Conservation (phyloP, 2,797 vertebrate genomes). For the Stomatorhinus walkeri region DNA sequence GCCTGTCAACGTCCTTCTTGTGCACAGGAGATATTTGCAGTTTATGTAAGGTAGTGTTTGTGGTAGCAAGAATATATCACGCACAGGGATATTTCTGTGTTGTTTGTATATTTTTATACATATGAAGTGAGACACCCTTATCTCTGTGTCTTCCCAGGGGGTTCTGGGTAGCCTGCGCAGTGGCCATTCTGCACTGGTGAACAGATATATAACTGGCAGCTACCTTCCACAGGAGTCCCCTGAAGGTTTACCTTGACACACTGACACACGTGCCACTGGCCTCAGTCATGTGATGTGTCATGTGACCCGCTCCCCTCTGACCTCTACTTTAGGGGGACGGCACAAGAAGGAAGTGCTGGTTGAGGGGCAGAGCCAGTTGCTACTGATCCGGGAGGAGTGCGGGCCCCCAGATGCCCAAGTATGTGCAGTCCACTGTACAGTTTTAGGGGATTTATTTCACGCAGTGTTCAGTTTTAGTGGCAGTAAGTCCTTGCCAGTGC, state of each 20-base stretch:
- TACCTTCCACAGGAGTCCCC: constrained; percentile 79
- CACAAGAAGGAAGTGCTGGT: constrained; percentile 83
- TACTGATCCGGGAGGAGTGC: constrained; percentile 84
- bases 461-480: neutral
- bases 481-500: neutral
- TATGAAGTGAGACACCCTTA: neutral
- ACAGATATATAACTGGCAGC: constrained; percentile 86
- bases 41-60: neutral
- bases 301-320: neutral
- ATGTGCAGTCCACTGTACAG: neutral
- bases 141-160: constrained; percentile 54
- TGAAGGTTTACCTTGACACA: constrained; percentile 60
- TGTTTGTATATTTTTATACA: neutral
- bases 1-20: neutral
- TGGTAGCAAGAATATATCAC: neutral
- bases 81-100: neutral
- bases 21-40: neutral
- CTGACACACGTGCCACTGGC: neutral
- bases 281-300: neutral
- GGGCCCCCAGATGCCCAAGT: constrained; percentile 77
- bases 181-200: constrained; percentile 82
- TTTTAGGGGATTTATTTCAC: neutral
- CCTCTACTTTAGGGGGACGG: constrained; percentile 65
- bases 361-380: constrained; percentile 82
- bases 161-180: constrained; percentile 80